These are phyloP conservation scores for Oophaga sylvatica DNA, from an alignment of 2,797 vertebrate species.

Conservation along the genomic window DNA sequence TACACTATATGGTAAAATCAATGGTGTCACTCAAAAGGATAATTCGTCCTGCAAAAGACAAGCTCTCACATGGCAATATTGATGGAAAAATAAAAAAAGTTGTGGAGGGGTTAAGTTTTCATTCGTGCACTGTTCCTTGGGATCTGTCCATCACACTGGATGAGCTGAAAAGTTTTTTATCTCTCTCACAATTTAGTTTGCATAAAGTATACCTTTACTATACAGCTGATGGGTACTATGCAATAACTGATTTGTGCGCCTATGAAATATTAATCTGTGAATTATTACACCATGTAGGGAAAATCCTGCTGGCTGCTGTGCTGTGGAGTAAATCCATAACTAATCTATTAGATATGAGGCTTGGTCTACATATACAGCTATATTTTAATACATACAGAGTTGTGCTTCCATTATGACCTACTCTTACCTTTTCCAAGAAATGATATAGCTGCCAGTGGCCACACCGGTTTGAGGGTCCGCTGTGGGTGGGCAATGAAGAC, in stretches of 20 bases:
- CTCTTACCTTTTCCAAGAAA: conserved; percentile 88
- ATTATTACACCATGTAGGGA: not conserved
- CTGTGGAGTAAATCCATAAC: not conserved
- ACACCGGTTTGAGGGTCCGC: conserved; percentile 79
- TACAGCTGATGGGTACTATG: not conserved
- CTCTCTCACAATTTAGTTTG: too few species aligned
- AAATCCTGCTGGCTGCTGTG: not conserved
- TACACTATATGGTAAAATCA: too few species aligned
- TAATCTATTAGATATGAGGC: not conserved
- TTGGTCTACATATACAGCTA: not conserved
- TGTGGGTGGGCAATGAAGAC: conserved; percentile 84
- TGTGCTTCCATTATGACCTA: not conserved
- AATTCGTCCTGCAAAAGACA: too few species aligned
- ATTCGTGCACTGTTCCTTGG: too few species aligned
- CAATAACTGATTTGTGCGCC: not conserved
- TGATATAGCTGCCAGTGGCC: conserved; percentile 87
- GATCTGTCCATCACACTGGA: too few species aligned
- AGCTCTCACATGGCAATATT: too few species aligned
- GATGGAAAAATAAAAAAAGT: too few species aligned
- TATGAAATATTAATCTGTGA: not conserved
- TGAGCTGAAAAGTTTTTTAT: too few species aligned
- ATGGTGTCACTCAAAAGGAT: too few species aligned
- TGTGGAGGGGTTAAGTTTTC: not conserved
- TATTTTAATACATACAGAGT: not conserved
- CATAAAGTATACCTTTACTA: not conserved